Base-by-base conservation (phyloP, 2,797 vertebrate genomes). In the Acridotheres tristis region DNA sequence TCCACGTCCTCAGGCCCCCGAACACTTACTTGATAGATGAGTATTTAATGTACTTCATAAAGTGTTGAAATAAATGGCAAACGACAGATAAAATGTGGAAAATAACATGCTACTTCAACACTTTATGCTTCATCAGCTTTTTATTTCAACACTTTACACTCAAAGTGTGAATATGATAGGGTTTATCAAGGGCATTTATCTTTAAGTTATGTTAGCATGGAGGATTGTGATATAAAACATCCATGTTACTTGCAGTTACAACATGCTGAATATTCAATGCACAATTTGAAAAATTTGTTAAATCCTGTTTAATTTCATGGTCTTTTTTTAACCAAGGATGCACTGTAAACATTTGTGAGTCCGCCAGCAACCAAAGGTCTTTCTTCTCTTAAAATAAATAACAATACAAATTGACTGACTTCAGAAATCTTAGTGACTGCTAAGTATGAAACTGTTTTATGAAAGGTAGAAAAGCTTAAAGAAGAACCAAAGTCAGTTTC, bases 51-150 rank as follows among this genome's bases (percentile, higher is more conserved):
- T 85, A 78, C 42, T 65, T 76, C 55, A 69, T 78, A 38, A 86
- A 83, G 43, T 85, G 73, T 61, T 88, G 84, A 95, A 95, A 96
- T 92, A 97, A 96, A 96, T 94, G 91, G 89, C 79, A 94, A 96
- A 94, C 7, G 88, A 94, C 95, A 96, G 94, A 85, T 81, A 94
- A 94, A 97, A 97, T 94, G 94, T 97, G 96, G 96, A 93, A 96
- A 95, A 94, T 94, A 96, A 76, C 94, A 89, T 66, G 53, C 43
- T 96, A 91, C 77, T 96, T 88, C 72, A 76, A 93, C 90, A 89
- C 48, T 96, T 93, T 68, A 88, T 93, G 80, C 53, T 93, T 96
- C 94, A 95, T 95, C 92, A 92, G 91, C 65, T 94, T 97, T 92
- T 92, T 95, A 94, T 96, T 95, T 95, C 92, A 95, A 73, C 85